Evolutionary conservation across 2,113 vertebrate genomes (phyloP).

Genomic region (Pomatostomus ruficeps): DNA sequence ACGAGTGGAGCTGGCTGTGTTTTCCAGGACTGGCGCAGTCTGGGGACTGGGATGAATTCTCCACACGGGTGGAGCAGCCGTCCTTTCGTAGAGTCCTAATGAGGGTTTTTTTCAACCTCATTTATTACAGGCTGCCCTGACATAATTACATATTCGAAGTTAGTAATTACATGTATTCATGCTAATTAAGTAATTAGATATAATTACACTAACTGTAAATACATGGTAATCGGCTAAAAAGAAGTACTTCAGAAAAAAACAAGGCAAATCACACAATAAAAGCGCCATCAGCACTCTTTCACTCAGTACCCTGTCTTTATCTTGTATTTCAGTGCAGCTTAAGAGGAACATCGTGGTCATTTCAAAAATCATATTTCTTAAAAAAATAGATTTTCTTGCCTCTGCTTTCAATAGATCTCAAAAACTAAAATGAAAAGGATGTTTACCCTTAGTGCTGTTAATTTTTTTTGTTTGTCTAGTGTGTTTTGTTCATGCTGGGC

Average conservation of each 20-base stretch:
- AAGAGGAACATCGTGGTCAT: slow-evolving; percentile 10
- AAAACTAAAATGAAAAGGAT: not conserved
- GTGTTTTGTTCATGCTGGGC: not conserved
- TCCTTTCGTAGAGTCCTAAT: slow-evolving; percentile 31
- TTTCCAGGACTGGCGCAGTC: slow-evolving; percentile 5
- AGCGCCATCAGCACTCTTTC: slow-evolving; percentile 42
- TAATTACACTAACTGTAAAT: slow-evolving; percentile 74
- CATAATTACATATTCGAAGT: slow-evolving; percentile 65
- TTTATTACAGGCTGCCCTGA: slow-evolving; percentile 58
- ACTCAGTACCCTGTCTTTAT: slow-evolving; percentile 21
- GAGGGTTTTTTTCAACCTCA: slow-evolving; percentile 50
- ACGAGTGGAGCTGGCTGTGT: not conserved
- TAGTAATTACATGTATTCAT: slow-evolving; percentile 70
- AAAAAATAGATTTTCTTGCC: not conserved
- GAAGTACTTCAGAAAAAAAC: slow-evolving; percentile 59
- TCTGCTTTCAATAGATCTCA: not conserved
- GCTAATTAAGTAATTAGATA: slow-evolving; percentile 75
- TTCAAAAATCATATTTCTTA: slow-evolving; percentile 12
- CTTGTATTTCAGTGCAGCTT: slow-evolving; percentile 1
- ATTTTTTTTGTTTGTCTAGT: not conserved
- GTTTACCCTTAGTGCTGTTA: not conserved
- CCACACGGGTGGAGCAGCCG: slow-evolving; percentile 16
- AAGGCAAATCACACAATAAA: slow-evolving; percentile 58
- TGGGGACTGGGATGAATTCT: not conserved
- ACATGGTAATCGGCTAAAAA: slow-evolving; percentile 68